phyloP scores from a whole-genome alignment of 2,113 vertebrate species.

The Tragelaphus buxtoni region DNA sequence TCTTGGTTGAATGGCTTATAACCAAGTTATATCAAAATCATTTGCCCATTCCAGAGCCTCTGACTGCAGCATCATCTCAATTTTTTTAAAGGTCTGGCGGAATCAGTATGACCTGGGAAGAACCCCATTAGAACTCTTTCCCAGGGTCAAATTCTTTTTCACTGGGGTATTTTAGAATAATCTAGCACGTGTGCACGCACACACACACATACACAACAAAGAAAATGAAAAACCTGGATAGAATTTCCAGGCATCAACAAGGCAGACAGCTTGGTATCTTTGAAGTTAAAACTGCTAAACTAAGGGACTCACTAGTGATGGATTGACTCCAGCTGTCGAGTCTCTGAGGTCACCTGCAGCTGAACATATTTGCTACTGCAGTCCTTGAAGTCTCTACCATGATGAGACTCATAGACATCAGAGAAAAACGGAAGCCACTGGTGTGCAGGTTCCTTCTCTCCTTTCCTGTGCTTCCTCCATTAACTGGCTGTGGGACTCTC shows the following conservation, averaged over 20 bases:
- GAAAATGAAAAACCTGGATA: background rate
- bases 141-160: background rate
- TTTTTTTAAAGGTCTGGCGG: background rate
- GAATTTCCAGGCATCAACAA: background rate
- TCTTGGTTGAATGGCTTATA: background rate
- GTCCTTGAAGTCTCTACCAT: background rate
- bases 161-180: background rate
- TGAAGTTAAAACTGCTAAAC: conserved; percentile 2
- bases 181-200: background rate
- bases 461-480: background rate
- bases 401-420: fast-evolving
- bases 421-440: fast-evolving
- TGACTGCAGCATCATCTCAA: background rate
- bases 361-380: background rate
- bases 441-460: background rate
- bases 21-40: background rate
- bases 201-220: background rate
- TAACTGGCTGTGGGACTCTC: fast-evolving
- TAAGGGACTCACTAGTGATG: background rate
- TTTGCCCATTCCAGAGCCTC: background rate
- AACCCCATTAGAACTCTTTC: background rate
- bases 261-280: background rate
- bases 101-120: background rate
- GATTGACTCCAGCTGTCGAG: background rate
- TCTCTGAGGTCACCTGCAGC: background rate